Conservation (phyloP, 2,113 vertebrate genomes). For the Ranitomeya variabilis region DNA sequence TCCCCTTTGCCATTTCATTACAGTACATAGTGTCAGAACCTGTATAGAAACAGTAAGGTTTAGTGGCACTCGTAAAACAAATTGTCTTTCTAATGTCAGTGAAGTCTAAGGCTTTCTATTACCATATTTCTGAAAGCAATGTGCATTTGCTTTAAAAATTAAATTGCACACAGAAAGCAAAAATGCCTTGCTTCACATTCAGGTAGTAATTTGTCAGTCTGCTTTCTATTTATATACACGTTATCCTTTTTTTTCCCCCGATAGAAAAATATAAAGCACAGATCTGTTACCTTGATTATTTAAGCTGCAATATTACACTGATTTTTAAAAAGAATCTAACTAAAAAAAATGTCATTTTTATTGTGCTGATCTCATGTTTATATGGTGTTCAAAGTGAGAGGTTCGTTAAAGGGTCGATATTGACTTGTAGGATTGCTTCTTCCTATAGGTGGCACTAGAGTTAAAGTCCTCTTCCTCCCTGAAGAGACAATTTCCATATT, state of each 20-base stretch:
- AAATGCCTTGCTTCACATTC: neutral
- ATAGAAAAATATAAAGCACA: neutral
- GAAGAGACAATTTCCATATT: no score
- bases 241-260: neutral
- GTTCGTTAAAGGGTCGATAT: no score
- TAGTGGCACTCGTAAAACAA: neutral
- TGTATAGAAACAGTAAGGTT: slow-evolving; percentile 1
- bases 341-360: neutral
- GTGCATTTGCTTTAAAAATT: neutral
- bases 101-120: neutral
- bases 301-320: neutral
- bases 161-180: neutral
- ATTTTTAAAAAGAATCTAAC: neutral
- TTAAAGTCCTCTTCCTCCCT: no score
- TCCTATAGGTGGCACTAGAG: no score
- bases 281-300: neutral
- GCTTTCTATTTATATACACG: neutral
- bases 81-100: slow-evolving; percentile 12
- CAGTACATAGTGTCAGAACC: slow-evolving; percentile 8
- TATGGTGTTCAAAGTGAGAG: no score
- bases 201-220: slow-evolving; percentile 8
- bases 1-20: slow-evolving; percentile 27
- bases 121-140: neutral
- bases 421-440: no score
- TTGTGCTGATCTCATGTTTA: neutral